A percentile compares a stretch with the other conserved stretches of the same genome.
These are phyloP conservation scores for Nowickia ferox DNA, from an alignment of 2,888 invertebrate genomes.

Conservation along the genomic window DNA sequence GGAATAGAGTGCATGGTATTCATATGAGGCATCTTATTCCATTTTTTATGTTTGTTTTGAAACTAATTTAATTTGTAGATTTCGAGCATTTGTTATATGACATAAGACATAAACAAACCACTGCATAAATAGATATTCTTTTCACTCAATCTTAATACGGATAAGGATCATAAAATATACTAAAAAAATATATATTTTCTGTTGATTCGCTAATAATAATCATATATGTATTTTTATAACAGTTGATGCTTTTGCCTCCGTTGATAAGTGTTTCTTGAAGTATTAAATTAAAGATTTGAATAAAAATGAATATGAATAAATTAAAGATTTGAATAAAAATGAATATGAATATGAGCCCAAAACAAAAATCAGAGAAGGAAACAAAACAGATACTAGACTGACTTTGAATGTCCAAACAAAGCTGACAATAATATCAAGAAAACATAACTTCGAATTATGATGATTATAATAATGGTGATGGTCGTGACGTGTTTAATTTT, in stretches of 20 bases:
- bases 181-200: slow-evolving; percentile 1
- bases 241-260: slow-evolving; percentile 40
- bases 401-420: slow-evolving; percentile 60
- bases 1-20: background rate
- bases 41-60: background rate
- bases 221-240: slow-evolving; percentile 27
- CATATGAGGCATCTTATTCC: too few relatives aligned
- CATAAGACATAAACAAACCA: slow-evolving; percentile 31
- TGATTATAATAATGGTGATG: slow-evolving; percentile 68
- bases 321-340: slow-evolving; percentile 64
- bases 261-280: slow-evolving; percentile 23
- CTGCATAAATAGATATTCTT: slow-evolving; percentile 10
- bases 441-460: slow-evolving; percentile 65
- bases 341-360: slow-evolving; percentile 56
- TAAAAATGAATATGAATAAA: slow-evolving; percentile 63
- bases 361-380: slow-evolving; percentile 15
- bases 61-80: slow-evolving; percentile 49
- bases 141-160: background rate
- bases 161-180: slow-evolving; percentile 26
- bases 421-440: slow-evolving; percentile 62
- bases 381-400: slow-evolving; percentile 26
- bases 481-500: slow-evolving; percentile 61
- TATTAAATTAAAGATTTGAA: slow-evolving; percentile 63
- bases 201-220: slow-evolving; percentile 42
- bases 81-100: slow-evolving; percentile 38